Evolutionary conservation across 1,140 invertebrate species (phyloP), one percentile per base, ranked within the genome.

Genomic region (Mya arenaria): DNA sequence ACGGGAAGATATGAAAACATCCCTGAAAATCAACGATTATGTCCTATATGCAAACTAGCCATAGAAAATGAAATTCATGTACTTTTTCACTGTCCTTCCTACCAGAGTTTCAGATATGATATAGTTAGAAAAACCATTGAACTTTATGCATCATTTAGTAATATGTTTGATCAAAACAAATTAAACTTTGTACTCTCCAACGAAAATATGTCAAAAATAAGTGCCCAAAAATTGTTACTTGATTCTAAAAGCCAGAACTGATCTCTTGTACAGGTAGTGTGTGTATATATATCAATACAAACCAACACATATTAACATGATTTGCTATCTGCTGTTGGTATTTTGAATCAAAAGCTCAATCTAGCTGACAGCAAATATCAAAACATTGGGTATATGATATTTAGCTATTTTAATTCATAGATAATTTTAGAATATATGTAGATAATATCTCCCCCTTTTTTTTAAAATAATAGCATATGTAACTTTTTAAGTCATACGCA

Each of bases 41-140:
- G 72, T 39, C 72, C 32, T n/a, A 25, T 75, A 5, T 75, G 72
- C 34, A 75, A 62, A 19, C 41, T 1, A 37, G 41, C 2, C 1
- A 56, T 55, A 19, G 69, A 72, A 72, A 25, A 74, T 60, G 72
- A 75, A 17, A 62, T 37, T 32, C 55, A 75, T 75, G 34, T 75
- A 13, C 15, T 75, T 39, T n/a, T 62, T 30, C 13, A 75, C 15
- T 75, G 72, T 62, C 23, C 28, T 19, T 23, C n/a, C 23, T 72
- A 72, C 56, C 44, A 55, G 30, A 8, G 37, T 30, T 10, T n/a
- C n/a, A 55, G 69, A 30, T 28, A 23, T 44, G 69, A 30, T 30
- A 32, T 55, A 56, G 52, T 32, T 32, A 13, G 25, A 28, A 58
- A 72, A 52, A 44, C 44, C 8, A 30, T 30, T 4, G 15, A 10